These are phyloP conservation scores for Periophthalmodon schlosseri DNA, from an alignment of 2,113 vertebrate genomes.

Conservation along the genomic window DNA sequence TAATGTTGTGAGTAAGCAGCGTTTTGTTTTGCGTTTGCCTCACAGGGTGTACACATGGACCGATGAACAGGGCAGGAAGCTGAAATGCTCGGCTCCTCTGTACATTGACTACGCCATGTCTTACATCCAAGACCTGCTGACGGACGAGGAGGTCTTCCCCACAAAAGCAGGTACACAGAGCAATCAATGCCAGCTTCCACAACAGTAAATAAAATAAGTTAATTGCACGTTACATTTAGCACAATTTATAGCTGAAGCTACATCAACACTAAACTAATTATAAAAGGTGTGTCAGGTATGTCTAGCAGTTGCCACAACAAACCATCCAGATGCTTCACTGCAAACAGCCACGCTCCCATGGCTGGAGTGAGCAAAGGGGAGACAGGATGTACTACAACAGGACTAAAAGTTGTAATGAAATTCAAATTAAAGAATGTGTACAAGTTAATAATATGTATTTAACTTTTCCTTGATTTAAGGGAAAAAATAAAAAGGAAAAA, in stretches of 20 bases:
- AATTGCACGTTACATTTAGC: no score
- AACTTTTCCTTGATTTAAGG: no score
- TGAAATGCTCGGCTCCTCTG: constrained; percentile 80
- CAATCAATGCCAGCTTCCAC: no score
- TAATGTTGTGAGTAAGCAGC: not conserved
- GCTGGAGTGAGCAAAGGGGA: not conserved
- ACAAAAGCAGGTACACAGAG: constrained; percentile 73
- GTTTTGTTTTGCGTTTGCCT: not conserved
- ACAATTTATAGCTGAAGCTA: not conserved
- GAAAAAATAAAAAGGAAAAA: no score
- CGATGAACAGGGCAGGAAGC: constrained; percentile 81
- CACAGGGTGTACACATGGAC: constrained; percentile 77
- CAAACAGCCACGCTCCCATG: not conserved
- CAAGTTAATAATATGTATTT: no score
- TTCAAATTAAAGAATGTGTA: no score
- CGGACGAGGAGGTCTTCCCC: constrained; percentile 81
- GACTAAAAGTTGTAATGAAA: no score
- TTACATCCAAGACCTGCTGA: constrained; percentile 81
- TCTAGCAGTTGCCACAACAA: not conserved
- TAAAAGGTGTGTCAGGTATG: not conserved
- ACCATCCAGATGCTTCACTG: not conserved
- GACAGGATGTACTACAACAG: no score
- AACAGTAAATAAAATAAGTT: no score
- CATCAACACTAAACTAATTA: not conserved
- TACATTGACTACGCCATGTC: constrained; percentile 84